Conservation (phyloP, 2,113 vertebrate genomes). For the Xenopus laevis region DNA sequence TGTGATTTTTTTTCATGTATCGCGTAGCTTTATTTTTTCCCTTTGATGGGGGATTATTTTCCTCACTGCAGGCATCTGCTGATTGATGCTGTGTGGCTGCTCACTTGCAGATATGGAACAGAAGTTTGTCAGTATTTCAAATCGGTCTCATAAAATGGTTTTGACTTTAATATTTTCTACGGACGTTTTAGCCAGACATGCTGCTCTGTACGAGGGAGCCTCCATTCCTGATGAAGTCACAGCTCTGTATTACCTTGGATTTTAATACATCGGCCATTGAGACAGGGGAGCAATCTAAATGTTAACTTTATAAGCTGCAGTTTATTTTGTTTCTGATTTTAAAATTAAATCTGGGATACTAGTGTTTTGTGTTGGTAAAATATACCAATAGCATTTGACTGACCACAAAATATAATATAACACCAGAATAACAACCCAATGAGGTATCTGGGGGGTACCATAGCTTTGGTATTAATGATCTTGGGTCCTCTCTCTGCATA, state of each 20-base stretch:
- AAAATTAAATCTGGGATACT: no score
- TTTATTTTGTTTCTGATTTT: no score
- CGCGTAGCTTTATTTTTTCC: constrained; percentile 46
- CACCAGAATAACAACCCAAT: no score
- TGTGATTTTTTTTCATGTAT: constrained; percentile 54
- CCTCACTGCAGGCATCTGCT: constrained; percentile 57
- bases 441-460: no score
- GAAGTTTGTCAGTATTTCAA: constrained; percentile 62
- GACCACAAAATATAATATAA: no score
- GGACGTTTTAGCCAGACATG: constrained; percentile 57
- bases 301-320: no score
- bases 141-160: constrained; percentile 53
- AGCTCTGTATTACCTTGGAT: constrained; percentile 47
- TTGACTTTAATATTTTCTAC: constrained; percentile 66
- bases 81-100: constrained; percentile 66
- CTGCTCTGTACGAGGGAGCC: constrained; percentile 27
- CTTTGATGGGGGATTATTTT: constrained; percentile 71
- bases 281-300: no score
- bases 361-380: no score
- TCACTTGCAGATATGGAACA: constrained; percentile 70
- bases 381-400: no score
- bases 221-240: constrained; percentile 54
- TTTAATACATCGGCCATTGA: no score
- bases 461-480: no score
- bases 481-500: no score